phyloP scores from a whole-genome alignment of 2,113 vertebrate genomes.

The Anarhynchus alexandrinus region DNA sequence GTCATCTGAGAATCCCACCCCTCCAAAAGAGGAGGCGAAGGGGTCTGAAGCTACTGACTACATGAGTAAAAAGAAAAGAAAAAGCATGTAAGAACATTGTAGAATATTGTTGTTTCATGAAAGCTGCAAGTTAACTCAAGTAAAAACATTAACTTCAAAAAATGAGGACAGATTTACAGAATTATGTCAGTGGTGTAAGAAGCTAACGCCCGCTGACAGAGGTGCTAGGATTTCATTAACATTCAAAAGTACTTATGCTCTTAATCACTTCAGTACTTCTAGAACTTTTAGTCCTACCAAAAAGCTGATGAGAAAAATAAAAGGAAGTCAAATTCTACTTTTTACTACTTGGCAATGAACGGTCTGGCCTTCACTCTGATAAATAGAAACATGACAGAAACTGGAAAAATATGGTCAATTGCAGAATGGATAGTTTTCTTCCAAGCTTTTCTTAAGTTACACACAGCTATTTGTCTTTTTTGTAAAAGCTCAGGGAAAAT shows the following conservation, averaged over 20 bases:
- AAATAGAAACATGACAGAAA: not conserved
- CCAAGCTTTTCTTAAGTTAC: not conserved
- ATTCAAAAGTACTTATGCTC: not conserved
- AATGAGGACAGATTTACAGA: not conserved
- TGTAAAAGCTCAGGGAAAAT: not conserved
- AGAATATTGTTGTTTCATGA: not conserved
- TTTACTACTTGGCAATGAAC: not conserved
- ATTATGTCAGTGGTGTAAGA: not conserved
- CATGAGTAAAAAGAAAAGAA: slow-evolving; percentile 1
- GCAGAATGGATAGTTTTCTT: not conserved
- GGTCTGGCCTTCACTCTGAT: not conserved
- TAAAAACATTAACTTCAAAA: not conserved
- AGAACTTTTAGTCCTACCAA: not conserved
- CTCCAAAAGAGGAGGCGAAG: slow-evolving; percentile 70
- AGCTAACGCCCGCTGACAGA: not conserved
- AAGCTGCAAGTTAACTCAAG: not conserved
- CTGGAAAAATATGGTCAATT: not conserved
- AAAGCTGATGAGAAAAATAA: not conserved
- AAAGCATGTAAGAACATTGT: not conserved
- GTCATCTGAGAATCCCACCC: slow-evolving; percentile 86
- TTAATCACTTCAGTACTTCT: not conserved
- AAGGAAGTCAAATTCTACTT: slow-evolving; percentile 15
- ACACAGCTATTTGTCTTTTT: not conserved
- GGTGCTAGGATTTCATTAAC: not conserved
- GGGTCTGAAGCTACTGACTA: slow-evolving; percentile 72